Evolutionary conservation across 2,113 vertebrate species (phyloP).

Genomic region (Cettia cetti): DNA sequence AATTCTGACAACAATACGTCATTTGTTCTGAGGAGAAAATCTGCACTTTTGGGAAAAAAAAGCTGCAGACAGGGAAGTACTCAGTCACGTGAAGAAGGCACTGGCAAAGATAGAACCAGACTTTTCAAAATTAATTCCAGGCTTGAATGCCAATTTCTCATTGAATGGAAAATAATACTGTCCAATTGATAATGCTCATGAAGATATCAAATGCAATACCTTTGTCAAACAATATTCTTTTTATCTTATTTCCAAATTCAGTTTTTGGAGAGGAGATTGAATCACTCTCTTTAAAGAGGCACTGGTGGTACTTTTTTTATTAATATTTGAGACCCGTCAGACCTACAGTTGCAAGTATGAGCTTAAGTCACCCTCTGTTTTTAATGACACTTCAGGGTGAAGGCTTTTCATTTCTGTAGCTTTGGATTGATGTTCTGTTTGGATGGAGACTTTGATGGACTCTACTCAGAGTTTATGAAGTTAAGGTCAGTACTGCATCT

Average conservation of each 20-base stretch:
- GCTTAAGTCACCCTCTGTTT: neutral
- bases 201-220: neutral
- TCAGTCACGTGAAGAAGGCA: neutral
- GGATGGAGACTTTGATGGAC: neutral
- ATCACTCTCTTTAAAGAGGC: neutral
- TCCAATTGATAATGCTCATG: neutral
- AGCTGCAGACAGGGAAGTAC: accelerated
- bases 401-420: neutral
- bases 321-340: neutral
- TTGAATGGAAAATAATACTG: neutral
- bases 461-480: neutral
- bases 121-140: neutral
- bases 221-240: neutral
- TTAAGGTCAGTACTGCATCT: neutral
- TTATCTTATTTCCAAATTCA: neutral
- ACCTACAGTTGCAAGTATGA: neutral
- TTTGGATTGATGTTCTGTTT: neutral
- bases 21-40: neutral
- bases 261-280: neutral
- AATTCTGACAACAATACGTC: neutral
- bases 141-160: neutral
- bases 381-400: neutral
- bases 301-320: neutral
- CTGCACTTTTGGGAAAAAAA: neutral
- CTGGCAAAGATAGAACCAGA: neutral